Conservation (phyloP, 2,113 vertebrate genomes). For the Actenoides hombroni region DNA sequence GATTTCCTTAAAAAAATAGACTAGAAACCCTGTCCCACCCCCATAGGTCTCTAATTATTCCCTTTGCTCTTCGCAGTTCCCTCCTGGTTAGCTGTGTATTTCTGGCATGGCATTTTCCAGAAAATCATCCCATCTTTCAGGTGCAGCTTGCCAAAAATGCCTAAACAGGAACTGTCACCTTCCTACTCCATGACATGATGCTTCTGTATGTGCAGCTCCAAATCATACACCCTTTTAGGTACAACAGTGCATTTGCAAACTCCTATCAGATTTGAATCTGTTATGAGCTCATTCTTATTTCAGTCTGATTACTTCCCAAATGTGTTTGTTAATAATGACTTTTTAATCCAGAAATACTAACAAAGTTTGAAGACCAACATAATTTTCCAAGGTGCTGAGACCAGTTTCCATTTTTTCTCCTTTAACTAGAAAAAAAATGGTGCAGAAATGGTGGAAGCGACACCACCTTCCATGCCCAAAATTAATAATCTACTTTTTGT, state of each 20-base stretch:
- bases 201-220: not conserved
- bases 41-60: slow-evolving; percentile 41
- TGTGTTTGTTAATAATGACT: not conserved
- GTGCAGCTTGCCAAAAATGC: slow-evolving; percentile 50
- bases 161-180: slow-evolving; percentile 60
- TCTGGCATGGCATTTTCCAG: slow-evolving; percentile 37
- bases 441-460: not conserved
- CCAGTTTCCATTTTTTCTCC: not conserved
- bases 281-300: not conserved
- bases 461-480: not conserved
- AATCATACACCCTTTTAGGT: not conserved
- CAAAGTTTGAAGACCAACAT: not conserved
- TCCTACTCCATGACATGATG: slow-evolving; percentile 34
- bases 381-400: not conserved
- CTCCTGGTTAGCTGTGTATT: slow-evolving; percentile 34
- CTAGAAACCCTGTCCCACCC: slow-evolving; percentile 5
- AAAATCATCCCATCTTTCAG: slow-evolving; percentile 44
- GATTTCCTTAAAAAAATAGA: not conserved
- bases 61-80: slow-evolving; percentile 37
- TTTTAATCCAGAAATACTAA: not conserved
- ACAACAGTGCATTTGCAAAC: not conserved
- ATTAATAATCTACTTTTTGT: not conserved
- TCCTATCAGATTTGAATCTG: not conserved
- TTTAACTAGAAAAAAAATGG: not conserved
- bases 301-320: not conserved